phyloP scores from a whole-genome alignment of 2,888 invertebrate species.

The Phasia obesa region DNA sequence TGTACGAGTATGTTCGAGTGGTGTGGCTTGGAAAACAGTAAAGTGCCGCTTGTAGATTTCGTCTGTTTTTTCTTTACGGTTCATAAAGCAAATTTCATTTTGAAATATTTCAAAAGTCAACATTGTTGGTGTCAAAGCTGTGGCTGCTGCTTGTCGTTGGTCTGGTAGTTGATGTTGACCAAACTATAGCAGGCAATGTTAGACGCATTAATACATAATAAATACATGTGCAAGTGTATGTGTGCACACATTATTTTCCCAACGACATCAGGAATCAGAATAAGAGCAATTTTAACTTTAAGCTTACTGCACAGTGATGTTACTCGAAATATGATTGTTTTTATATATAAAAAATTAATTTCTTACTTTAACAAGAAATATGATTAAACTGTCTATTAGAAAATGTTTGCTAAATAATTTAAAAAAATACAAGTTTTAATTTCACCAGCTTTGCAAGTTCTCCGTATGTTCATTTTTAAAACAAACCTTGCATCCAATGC shows the following conservation, averaged over 20 bases:
- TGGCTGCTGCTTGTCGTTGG: constrained; percentile 49
- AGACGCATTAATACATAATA: background rate
- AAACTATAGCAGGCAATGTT: constrained; percentile 46
- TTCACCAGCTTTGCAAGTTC: no score
- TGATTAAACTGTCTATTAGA: no score
- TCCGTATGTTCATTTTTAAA: no score
- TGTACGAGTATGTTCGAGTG: background rate
- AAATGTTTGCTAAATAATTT: no score
- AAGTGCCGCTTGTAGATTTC: constrained; percentile 54
- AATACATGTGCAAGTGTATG: background rate
- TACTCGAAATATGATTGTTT: background rate
- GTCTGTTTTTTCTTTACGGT: constrained; percentile 76
- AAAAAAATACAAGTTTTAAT: no score
- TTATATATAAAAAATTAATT: no score
- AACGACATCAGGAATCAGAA: constrained; percentile 43
- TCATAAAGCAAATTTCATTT: constrained; percentile 83
- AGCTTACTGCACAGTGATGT: constrained; percentile 5
- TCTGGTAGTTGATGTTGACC: constrained; percentile 18
- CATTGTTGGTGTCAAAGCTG: constrained; percentile 65
- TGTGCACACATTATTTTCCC: background rate
- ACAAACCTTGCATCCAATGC: no score
- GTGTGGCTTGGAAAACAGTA: constrained; percentile 14
- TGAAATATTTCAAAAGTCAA: constrained; percentile 80
- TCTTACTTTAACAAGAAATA: no score
- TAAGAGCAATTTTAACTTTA: constrained; percentile 1